A percentile compares a stretch with the other conserved stretches of the same genome.
These are phyloP conservation scores for Aphodius sticticus DNA, from an alignment of 2,888 invertebrate genomes.

Conservation along the genomic window DNA sequence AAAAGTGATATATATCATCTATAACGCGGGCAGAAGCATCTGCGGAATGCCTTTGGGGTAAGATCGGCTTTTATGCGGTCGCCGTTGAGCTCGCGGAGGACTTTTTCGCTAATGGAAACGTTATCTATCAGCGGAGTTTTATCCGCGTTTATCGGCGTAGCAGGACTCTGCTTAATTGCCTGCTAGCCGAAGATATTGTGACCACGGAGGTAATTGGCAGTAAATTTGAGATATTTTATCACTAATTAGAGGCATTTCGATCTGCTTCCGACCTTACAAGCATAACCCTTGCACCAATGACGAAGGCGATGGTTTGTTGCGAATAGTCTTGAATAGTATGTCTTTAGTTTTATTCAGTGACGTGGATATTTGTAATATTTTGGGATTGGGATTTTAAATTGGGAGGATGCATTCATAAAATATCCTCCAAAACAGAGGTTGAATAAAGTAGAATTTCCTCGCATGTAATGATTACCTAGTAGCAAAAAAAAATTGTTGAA, in stretches of 20 bases:
- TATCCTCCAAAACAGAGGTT: too few species aligned
- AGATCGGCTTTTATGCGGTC: too few species aligned
- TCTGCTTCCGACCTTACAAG: neutral
- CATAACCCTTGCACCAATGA: neutral
- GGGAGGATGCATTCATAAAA: too few species aligned
- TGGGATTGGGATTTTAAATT: too few species aligned
- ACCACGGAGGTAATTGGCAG: neutral
- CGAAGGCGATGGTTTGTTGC: too few species aligned
- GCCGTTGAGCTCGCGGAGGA: neutral
- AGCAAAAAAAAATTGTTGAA: too few species aligned
- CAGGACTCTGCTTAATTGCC: neutral
- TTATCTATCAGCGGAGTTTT: neutral
- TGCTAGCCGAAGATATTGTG: neutral
- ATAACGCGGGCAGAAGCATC: neutral
- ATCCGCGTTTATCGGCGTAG: neutral
- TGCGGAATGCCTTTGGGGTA: neutral
- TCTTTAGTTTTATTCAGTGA: too few species aligned
- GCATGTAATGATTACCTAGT: too few species aligned
- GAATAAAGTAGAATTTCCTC: too few species aligned
- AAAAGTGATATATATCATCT: neutral
- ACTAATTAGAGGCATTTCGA: neutral
- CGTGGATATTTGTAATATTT: too few species aligned
- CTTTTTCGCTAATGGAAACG: neutral
- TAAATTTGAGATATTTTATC: conserved; percentile 4
- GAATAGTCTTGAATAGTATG: too few species aligned